Base-by-base conservation (phyloP, 2,797 vertebrate genomes). In the Xenopus petersii region DNA sequence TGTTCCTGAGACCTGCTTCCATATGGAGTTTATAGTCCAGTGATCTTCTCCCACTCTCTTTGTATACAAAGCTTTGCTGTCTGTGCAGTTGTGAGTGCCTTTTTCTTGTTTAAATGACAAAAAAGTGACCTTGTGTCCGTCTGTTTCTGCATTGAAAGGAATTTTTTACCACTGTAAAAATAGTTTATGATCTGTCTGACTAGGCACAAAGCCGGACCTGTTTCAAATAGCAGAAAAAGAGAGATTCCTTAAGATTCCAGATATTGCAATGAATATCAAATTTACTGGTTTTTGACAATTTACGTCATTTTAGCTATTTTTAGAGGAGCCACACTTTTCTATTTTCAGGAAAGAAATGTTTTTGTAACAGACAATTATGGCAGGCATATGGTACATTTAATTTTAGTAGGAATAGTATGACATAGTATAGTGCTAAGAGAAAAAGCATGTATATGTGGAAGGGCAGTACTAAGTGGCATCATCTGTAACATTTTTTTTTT, bases 71-170 rank as follows among this genome's bases (percentile, higher is more conserved):
- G 81, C 83, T 81, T 84, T 83, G 56, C 33, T 59, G 60, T 85
- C 82, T 83, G 80, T 79, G 79, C 80, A 76, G 75, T 80, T 84
- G 82, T 83, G 82, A 84, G 82, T 76, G 77, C 78, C 73, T 88
- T 88, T 88, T 84, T 88, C 79, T 42, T 82, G 54, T 81, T 79
- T 84, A 87, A 88, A 80, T 79, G 56, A 71, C 80, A 77, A 77
- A 82, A 81, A 66, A 64, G 75, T 83, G 81, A 77, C 86, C 84
- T 87, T 87, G 86, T 88, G 86, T 83, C 85, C 83, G 83, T 65
- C 2, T 84, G 80, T 82, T 82, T 81, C 64, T 69, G 6, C n/a
- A 81, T 78, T 84, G 82, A 87, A 86, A 82, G 78, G 75, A 75
- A 81, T 0, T 30, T 86, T 87, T 82, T 83, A 56, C 54, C 82